Base-by-base conservation (phyloP, 2,113 vertebrate genomes). In the Rutilus rutilus region DNA sequence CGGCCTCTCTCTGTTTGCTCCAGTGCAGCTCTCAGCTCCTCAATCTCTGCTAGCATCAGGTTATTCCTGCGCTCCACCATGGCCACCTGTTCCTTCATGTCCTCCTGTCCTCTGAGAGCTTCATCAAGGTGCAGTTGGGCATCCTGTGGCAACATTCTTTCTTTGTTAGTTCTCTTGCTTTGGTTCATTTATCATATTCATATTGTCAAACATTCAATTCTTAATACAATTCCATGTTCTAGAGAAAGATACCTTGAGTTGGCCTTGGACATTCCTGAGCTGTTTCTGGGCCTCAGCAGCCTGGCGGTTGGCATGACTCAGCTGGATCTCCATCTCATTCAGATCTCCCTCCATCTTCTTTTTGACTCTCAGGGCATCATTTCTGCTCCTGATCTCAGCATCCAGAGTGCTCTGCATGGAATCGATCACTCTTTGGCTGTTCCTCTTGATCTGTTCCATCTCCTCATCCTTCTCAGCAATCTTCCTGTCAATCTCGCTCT, bases 31-130 rank as follows among this genome's bases (percentile, higher is more conserved):
- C 96, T 93, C 71, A 96, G 93, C 89, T 97, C 96, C 87, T 97
- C 96, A 0, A 97, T 96, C 92, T 97, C 96, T 60, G 96, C 95
- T 90, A 95, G 83, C 92, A 97, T 94, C 90, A 97, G 92, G 91
- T 91, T 95, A 91, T 96, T 96, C 90, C 96, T 96, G 92, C 97
- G 96, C 92, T 97, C 96, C 57, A 96, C 93, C 94, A 97, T 96
- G 76, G 96, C 96, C 78, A 96, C 92, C 88, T 97, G 95, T 69
- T 97, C 97, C 87, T 93, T 97, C 92, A 97, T 94, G 80, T 97
- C 96, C 6, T 97, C 96, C 12, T 97, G 95, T 85, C 84, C 87
- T 83, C 87, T 86, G 39, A 88, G 0, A 39, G 87, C 87, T 11
- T 88, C 84, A 86, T 88, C 87, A 83, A 88, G 82, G 50, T 85